Evolutionary conservation across 1,140 invertebrate species (phyloP), one percentile per base, ranked within the genome.

Genomic region (Aphis craccivora): DNA sequence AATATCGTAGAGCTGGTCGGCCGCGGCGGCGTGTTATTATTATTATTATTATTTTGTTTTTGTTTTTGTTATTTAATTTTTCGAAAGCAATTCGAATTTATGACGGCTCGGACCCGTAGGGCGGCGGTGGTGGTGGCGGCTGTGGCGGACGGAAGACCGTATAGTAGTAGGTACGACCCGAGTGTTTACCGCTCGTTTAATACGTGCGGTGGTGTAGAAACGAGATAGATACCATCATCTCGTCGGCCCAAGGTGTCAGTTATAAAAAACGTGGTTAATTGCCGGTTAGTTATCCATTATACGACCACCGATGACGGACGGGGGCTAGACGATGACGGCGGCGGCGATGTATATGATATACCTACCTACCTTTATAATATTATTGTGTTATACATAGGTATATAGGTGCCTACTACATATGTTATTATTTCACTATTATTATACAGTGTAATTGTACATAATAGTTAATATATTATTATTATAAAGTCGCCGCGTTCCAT

Each of bases 251-350:
- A 89, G 88, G 88, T 89, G 88, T 89, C 88, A 14, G 88, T 89
- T 89, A 55, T 76, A 67, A 43, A 86, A 89, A 89, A 89, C 5
- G 37, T 51, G 88, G 88, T 89, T 55, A 55, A 89, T 89, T 55
- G 88, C 48, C 88, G 88, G 88, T 89, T 89, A 55, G 88, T 89
- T 89, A 76, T 76, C 60, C 60, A 76, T 76, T 76, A 76, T 89
- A 89, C 88, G 88, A 89, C 88, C 87, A 89, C 87, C 87, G 88
- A 55, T 55, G 88, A 89, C 88, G 88, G 48, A 89, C 88, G 88
- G 88, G 48, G 35, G 88, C 88, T 55, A 48, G 23, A 37, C 87
- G 88, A 55, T 11, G 88, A 55, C 87, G 87, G 45, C 86, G 87
- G 45, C 25, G 45, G n/a, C 20, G 48, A 48, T 55, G 48, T 89